These are phyloP conservation scores for Phrynocephalus versicolor DNA, from an alignment of 2,113 vertebrate genomes.

Conservation along the genomic window DNA sequence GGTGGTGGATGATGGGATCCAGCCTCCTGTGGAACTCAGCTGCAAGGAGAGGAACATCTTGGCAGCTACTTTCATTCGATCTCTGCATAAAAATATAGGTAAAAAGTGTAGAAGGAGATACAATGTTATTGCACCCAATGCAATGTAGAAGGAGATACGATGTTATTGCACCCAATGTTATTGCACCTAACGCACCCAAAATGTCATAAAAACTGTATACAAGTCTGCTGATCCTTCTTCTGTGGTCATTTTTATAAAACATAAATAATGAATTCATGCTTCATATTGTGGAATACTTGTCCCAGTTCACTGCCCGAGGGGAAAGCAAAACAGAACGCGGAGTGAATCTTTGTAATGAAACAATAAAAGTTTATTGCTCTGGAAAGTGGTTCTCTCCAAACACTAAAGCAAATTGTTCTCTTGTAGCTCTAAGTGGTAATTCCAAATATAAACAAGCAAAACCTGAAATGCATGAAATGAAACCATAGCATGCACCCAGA, in stretches of 20 bases:
- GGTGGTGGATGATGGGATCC: constrained; percentile 97
- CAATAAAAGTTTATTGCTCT: too few species aligned
- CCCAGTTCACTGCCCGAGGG: too few species aligned
- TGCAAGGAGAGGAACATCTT: constrained; percentile 99
- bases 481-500: too few species aligned
- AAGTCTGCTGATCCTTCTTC: not conserved
- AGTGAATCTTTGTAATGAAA: too few species aligned
- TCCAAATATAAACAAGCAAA: too few species aligned
- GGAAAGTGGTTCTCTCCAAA: too few species aligned
- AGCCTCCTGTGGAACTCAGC: constrained; percentile 96
- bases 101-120: constrained; percentile 54
- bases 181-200: not conserved
- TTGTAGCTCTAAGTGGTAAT: too few species aligned
- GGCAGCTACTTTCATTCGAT: constrained; percentile 97
- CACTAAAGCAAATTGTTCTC: too few species aligned
- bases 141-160: not conserved
- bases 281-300: not conserved
- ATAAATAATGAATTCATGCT: too few species aligned
- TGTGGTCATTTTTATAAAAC: not conserved
- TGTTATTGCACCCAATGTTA: not conserved
- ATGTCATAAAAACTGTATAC: not conserved
- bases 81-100: constrained; percentile 98
- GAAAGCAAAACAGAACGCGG: too few species aligned
- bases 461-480: too few species aligned
- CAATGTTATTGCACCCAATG: not conserved